phyloP scores from a whole-genome alignment of 2,888 invertebrate genomes.

The Scaptomyza polygonia region DNA sequence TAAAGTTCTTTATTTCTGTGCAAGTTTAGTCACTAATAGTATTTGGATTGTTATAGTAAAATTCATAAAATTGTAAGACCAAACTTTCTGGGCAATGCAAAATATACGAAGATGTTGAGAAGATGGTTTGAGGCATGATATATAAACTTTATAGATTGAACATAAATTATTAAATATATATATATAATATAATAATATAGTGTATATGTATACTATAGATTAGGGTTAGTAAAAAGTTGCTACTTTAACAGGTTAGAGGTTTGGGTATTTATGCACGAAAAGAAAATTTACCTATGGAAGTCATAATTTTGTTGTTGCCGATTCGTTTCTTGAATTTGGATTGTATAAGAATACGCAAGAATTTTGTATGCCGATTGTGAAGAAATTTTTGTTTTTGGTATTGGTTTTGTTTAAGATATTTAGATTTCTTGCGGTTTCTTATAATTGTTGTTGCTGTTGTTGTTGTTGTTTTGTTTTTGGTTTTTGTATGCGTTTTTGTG shows the following conservation, averaged over 20 bases:
- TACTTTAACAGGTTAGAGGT: slow-evolving; percentile 28
- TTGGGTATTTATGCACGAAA: slow-evolving; percentile 15
- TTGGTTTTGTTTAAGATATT: slow-evolving; percentile 26
- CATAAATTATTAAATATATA: too few relatives aligned
- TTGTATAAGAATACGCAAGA: slow-evolving; percentile 41
- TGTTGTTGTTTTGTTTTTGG: slow-evolving; percentile 23
- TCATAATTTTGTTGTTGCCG: slow-evolving; percentile 82
- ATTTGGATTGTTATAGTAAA: too few relatives aligned
- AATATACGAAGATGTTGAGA: too few relatives aligned
- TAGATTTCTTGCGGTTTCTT: slow-evolving; percentile 19
- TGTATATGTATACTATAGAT: not conserved
- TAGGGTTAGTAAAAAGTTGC: slow-evolving; percentile 12
- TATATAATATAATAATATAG: not conserved
- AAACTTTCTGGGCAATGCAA: too few relatives aligned
- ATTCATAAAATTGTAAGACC: too few relatives aligned
- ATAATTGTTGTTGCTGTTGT: slow-evolving; percentile 26
- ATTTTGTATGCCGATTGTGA: slow-evolving; percentile 56
- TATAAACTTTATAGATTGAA: too few relatives aligned
- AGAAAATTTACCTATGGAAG: slow-evolving; percentile 84
- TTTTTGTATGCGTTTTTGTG: slow-evolving; percentile 13
- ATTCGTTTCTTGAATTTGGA: slow-evolving; percentile 64
- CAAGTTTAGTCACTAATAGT: too few relatives aligned
- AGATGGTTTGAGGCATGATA: not conserved
- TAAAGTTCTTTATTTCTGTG: too few relatives aligned
- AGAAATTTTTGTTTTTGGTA: slow-evolving; percentile 28